A percentile compares a stretch with the other conserved stretches of the same genome.
Evolutionary conservation across 2,888 invertebrate species (phyloP).

Genomic region (Drosophila demipolita): DNA sequence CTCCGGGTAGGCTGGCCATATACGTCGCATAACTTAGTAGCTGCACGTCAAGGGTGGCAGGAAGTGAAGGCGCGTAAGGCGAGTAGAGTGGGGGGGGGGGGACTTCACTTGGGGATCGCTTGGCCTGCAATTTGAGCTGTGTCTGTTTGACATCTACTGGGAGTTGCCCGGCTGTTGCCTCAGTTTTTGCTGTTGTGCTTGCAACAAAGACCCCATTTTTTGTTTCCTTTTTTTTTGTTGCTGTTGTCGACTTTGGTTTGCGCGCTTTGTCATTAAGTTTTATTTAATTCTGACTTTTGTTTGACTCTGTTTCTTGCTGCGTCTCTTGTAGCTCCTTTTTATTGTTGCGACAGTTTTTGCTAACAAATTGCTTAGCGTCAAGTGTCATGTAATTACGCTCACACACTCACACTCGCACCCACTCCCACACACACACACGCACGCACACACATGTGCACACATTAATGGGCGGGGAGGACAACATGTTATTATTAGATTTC

Average conservation of each 20-base stretch:
- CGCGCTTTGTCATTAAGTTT: conserved; percentile 78
- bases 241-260: conserved; percentile 33
- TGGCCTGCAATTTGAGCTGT: conserved; percentile 61
- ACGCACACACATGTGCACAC: conserved; percentile 14
- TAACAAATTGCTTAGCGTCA: conserved; percentile 84
- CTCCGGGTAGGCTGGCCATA: conserved; percentile 41
- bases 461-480: conserved; percentile 29
- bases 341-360: conserved; percentile 80
- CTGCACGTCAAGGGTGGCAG: conserved; percentile 34
- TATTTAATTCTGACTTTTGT: conserved; percentile 80
- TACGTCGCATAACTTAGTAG: conserved; percentile 40
- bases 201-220: conserved; percentile 16
- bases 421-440: conserved; percentile 28
- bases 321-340: conserved; percentile 66
- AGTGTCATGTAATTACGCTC: conserved; percentile 84
- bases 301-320: conserved; percentile 56
- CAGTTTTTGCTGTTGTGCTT: conserved; percentile 21
- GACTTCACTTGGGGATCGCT: conserved; percentile 24
- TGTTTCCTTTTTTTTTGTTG: conserved; percentile 8
- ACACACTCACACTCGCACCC: conserved; percentile 43
- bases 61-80: neutral
- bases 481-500: conserved; percentile 81
- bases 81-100: neutral
- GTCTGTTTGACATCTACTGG: conserved; percentile 49
- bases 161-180: conserved; percentile 38